Evolutionary conservation across 2,888 invertebrate species (phyloP), one percentile per base, ranked within the genome.

Genomic region (Dicranocentrus wangi): DNA sequence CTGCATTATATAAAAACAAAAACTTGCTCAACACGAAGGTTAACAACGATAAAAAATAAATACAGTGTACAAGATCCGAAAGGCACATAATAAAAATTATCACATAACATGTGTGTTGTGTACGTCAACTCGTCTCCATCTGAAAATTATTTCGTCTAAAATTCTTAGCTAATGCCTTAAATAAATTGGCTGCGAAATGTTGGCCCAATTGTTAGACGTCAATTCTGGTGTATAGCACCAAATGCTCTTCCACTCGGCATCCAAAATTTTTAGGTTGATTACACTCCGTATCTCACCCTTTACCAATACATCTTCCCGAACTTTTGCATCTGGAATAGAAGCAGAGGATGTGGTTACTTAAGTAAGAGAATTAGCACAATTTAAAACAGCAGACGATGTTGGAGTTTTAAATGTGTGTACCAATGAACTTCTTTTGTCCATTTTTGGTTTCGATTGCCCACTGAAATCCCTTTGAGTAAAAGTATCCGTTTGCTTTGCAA

Each of bases 381-480:
- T 43, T 43, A 43, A 43, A 43, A 43, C 43, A n/a, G n/a, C n/a
- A n/a, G n/a, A n/a, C n/a, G n/a, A n/a, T n/a, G n/a, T n/a, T n/a
- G n/a, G n/a, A n/a, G n/a, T n/a, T n/a, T n/a, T n/a, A n/a, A n/a
- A n/a, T n/a, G n/a, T n/a, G n/a, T 58, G 51, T 51, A 82, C 83
- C 82, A 17, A 83, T 55, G 55, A 83, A 82, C 19, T 71, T 79
- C 32, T 77, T 79, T 23, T 79, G 76, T 23, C 83, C 83, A 23
- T 72, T 72, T 21, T 53, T 79, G 15, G 79, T 82, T 58, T 83
- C 82, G 15, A 83, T 75, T 13, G 83, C 83, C 83, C 83, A 83
- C 27, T 83, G 82, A 53, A 83, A 83, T 61, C 83, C 83, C 42
- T 82, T 79, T 5, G 83, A 83, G 68, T 82, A 83, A 73, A 82